Evolutionary conservation across 2,888 invertebrate genomes (phyloP).

Genomic region (Pyrocoelia pectoralis): DNA sequence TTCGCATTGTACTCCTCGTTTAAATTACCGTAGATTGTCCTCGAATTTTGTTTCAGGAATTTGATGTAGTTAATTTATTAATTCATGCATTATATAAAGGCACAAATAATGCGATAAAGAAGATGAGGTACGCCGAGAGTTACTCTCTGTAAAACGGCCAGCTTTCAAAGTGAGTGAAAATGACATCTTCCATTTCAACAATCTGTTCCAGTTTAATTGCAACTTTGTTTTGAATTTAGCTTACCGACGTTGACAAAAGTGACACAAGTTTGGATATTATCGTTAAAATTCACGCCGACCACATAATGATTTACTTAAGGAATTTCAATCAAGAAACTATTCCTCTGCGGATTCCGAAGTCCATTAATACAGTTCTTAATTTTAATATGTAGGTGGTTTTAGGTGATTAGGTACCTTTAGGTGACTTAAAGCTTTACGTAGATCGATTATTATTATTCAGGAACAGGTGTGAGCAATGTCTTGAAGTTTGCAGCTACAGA

Average conservation of each 20-base stretch:
- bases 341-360: conserved; percentile 20
- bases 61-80: no score
- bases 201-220: no score
- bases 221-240: not conserved
- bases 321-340: conserved; percentile 45
- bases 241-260: not conserved
- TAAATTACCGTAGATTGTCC: no score
- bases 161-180: no score
- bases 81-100: no score
- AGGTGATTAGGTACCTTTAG: not conserved
- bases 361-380: conserved; percentile 25
- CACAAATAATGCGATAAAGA: no score
- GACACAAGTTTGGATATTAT: not conserved
- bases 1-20: no score
- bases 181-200: no score
- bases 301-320: conserved; percentile 34
- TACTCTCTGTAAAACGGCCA: no score
- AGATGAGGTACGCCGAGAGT: no score
- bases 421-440: conserved; percentile 27
- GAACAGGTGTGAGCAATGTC: conserved; percentile 40
- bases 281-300: conserved; percentile 4
- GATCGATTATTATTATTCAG: conserved; percentile 38
- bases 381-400: not conserved
- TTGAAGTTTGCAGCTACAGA: conserved; percentile 38
- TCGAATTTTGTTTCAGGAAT: no score